A percentile compares a stretch with the other conserved stretches of the same genome.
Conservation (phyloP, 2,888 invertebrate species). For the Nymphalis polychloros region DNA sequence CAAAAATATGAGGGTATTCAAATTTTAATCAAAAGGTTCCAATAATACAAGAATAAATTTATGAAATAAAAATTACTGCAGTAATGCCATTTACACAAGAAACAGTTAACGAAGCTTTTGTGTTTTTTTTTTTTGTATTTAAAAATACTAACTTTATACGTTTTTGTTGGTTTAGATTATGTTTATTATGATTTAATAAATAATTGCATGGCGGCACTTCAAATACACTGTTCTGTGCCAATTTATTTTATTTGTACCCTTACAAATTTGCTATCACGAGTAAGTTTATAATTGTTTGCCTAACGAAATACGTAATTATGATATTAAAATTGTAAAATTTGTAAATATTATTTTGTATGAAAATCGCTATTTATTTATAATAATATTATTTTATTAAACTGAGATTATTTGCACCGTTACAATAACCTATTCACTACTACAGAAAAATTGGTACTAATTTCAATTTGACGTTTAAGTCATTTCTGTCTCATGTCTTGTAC, state of each 20-base stretch:
- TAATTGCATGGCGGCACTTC: conserved; percentile 32
- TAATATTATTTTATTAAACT: conserved; percentile 14
- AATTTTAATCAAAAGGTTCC: background rate
- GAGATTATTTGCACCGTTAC: conserved; percentile 24
- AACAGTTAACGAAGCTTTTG: background rate
- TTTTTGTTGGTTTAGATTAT: conserved; percentile 3
- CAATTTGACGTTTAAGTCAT: background rate
- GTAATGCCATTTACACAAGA: background rate
- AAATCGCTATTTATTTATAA: conserved; percentile 1
- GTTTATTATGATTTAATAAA: conserved; percentile 20
- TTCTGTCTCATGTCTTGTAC: background rate
- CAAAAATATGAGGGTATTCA: background rate
- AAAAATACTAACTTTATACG: background rate
- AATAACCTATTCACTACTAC: conserved; percentile 23
- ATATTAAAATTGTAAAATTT: background rate
- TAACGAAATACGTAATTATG: background rate
- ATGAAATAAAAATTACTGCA: background rate
- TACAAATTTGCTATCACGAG: conserved; percentile 14
- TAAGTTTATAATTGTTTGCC: background rate
- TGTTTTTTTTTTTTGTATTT: background rate
- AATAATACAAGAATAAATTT: background rate
- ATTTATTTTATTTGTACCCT: conserved; percentile 37
- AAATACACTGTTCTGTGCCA: conserved; percentile 33
- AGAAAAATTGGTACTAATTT: conserved; percentile 28
- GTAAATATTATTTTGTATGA: background rate